Evolutionary conservation across 2,797 vertebrate genomes (phyloP), one percentile per base, ranked within the genome.

Genomic region (Parotocinclus haroldoi): DNA sequence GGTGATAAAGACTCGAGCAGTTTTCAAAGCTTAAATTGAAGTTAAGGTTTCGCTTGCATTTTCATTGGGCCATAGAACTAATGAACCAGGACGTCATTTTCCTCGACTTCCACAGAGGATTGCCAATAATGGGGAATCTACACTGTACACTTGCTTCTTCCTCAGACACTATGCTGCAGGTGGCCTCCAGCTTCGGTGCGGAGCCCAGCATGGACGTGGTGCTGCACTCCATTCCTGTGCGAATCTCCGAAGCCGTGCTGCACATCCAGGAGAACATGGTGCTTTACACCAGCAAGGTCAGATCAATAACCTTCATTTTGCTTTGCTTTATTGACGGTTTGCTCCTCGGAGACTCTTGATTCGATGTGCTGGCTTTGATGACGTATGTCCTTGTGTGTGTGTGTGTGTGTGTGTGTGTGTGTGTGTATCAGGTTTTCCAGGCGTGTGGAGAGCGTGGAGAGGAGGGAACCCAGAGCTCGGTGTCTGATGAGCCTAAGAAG

Each of bases 81-180:
- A 27, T 27, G 27, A 27, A 27, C 27, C 27, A 27, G 27, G 5
- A 27, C 2, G 5, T 5, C 27, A 27, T n/a, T n/a, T n/a, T n/a
- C n/a, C n/a, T n/a, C n/a, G n/a, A 5, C 27, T 2, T 27, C 5
- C 27, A 27, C 27, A 2, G 5, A 27, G 27, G 27, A 42, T 40
- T 8, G 40, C 10, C 10, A 42, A 7, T 42, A 42, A 42, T 42
- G 1, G 1, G 4, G 40, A 7, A 42, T 42, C 40, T 42, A 7
- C 38, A 42, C 14, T 9, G 48, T 14, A 50, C n/a, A 16, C 14
- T n/a, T 14, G 3, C 48, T 1, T 57, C 9, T 61, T 45, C 50
- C 10, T 59, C 13, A 99, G 96, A 98, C 69, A 92, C 93, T 16
- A 90, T 98, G 90, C 81, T 93, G 0, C 81, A 93, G 67, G 92